Evolutionary conservation across 2,797 vertebrate species (phyloP).

Genomic region (Myiothlypis coronata): DNA sequence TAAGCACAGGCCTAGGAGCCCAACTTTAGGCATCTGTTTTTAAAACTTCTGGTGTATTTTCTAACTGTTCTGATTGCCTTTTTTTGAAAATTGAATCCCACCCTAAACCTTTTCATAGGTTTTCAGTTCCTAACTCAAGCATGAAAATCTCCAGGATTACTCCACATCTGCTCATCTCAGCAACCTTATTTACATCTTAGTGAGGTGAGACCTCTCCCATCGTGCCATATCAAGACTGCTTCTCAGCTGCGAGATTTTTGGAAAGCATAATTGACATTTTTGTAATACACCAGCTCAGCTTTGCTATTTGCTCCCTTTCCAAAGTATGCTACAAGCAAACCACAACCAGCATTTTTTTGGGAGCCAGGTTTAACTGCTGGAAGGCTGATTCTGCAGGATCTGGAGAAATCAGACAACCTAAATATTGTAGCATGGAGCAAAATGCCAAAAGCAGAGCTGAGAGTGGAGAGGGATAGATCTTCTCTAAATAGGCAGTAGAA

Average conservation of each 20-base stretch:
- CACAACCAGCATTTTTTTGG: constrained; percentile 22
- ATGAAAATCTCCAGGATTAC: background rate
- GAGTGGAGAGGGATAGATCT: background rate
- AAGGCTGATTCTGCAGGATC: constrained; percentile 30
- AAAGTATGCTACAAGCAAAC: constrained; percentile 36
- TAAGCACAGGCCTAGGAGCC: background rate
- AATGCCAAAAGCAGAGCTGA: background rate
- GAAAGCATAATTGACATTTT: constrained; percentile 28
- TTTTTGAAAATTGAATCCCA: background rate
- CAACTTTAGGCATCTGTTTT: background rate
- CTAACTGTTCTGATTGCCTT: background rate
- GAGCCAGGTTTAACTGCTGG: constrained; percentile 42
- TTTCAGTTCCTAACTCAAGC: background rate
- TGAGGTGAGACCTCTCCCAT: background rate
- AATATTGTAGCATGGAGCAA: background rate
- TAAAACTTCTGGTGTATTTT: background rate
- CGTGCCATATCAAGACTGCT: background rate
- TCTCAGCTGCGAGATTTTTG: background rate
- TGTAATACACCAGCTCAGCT: constrained; percentile 27
- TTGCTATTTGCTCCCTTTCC: constrained; percentile 42
- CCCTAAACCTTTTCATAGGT: background rate
- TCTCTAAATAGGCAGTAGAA: background rate
- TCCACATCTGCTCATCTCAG: background rate
- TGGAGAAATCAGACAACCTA: constrained; percentile 1
- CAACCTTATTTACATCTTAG: background rate